Conservation (phyloP, 2,888 invertebrate species). For the Epistrophe grossulariae region DNA sequence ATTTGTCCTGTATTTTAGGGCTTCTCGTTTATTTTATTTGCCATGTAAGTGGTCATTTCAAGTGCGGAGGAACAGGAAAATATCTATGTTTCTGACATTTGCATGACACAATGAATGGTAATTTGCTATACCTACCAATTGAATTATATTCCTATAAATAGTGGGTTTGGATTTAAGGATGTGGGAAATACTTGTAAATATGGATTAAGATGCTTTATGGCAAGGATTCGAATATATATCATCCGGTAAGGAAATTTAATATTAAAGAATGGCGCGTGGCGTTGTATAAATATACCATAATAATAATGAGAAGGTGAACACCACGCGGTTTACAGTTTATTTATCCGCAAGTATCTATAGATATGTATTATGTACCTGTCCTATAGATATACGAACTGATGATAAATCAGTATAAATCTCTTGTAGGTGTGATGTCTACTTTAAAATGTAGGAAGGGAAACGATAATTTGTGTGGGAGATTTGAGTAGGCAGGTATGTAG, state of each 20-base stretch:
- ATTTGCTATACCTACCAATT: slow-evolving; percentile 55
- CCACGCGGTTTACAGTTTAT: neutral
- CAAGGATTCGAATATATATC: slow-evolving; percentile 12
- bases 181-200: slow-evolving; percentile 20
- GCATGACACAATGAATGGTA: slow-evolving; percentile 71
- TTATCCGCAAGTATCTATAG: neutral
- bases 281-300: slow-evolving; percentile 31
- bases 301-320: slow-evolving; percentile 22
- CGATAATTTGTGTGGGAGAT: slow-evolving; percentile 2
- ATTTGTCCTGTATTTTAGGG: slow-evolving; percentile 49
- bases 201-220: slow-evolving; percentile 7
- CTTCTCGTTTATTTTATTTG: slow-evolving; percentile 36
- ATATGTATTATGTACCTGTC: neutral
- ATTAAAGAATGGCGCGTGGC: neutral
- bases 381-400: neutral
- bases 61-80: slow-evolving; percentile 4
- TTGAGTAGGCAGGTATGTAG: neutral
- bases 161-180: slow-evolving; percentile 21
- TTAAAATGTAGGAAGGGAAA: slow-evolving; percentile 2
- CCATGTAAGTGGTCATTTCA: slow-evolving; percentile 49
- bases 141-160: slow-evolving; percentile 48
- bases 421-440: neutral
- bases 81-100: slow-evolving; percentile 64
- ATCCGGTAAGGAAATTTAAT: slow-evolving; percentile 7
- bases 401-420: slow-evolving; percentile 6